Percentiles rank a stretch among this genome's conserved stretches.
Evolutionary conservation across 2,113 vertebrate species (phyloP).

Genomic region (Apteryx mantelli): DNA sequence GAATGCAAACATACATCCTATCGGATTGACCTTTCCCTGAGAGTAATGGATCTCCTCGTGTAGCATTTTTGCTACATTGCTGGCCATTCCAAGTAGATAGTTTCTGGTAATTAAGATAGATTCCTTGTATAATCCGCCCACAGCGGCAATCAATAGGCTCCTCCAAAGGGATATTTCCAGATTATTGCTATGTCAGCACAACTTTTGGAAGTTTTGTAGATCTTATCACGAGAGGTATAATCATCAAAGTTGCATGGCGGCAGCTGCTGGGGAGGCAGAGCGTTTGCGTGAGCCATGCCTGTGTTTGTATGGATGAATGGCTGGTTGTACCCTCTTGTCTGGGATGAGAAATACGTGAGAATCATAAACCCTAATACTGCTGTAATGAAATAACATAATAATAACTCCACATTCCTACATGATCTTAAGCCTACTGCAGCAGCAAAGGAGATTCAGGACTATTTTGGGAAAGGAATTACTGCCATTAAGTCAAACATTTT

Average conservation of each 20-base stretch:
- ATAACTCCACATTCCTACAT: background rate
- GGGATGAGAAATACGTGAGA: background rate
- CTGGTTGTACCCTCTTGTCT: background rate
- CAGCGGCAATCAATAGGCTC: constrained; percentile 32
- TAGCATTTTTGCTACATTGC: constrained; percentile 35
- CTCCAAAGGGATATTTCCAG: constrained; percentile 54
- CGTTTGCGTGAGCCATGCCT: accelerated
- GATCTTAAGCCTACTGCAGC: accelerated
- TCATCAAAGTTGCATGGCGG: background rate
- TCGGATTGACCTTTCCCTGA: constrained; percentile 77
- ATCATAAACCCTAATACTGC: background rate
- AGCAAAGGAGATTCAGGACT: background rate
- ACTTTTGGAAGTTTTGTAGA: constrained; percentile 45
- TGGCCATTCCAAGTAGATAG: constrained; percentile 63
- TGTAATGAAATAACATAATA: background rate
- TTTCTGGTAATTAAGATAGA: constrained; percentile 74
- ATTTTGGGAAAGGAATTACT: background rate
- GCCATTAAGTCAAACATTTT: background rate
- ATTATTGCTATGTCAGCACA: constrained; percentile 39
- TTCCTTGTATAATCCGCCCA: constrained; percentile 48
- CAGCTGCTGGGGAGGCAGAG: background rate
- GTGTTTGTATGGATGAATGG: background rate
- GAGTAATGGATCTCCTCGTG: constrained; percentile 70
- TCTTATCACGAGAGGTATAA: background rate
- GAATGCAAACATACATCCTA: constrained; percentile 66